A percentile compares a stretch with the other conserved stretches of the same genome.
Evolutionary conservation across 2,888 invertebrate genomes (phyloP).

Genomic region (Merodon equestris): DNA sequence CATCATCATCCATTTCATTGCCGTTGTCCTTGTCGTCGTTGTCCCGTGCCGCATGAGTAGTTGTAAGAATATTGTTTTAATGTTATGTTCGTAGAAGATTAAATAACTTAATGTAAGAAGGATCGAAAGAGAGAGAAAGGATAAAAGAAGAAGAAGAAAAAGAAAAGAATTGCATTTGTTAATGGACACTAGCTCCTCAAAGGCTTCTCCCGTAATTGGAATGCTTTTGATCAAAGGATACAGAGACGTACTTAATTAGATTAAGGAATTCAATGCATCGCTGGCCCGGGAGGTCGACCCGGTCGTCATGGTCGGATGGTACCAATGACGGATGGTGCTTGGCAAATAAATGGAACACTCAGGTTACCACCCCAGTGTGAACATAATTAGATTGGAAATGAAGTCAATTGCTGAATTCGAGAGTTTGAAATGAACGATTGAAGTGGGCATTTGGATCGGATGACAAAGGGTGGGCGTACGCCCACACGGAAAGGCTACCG

Average conservation of each 20-base stretch:
- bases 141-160: background rate
- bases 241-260: slow-evolving; percentile 40
- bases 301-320: background rate
- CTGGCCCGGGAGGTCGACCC: background rate
- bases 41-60: no score
- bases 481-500: no score
- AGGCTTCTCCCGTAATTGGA: slow-evolving; percentile 40
- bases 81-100: no score
- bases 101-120: no score
- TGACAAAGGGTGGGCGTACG: no score
- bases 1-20: no score
- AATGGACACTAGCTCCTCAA: slow-evolving; percentile 12
- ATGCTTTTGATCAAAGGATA: slow-evolving; percentile 57
- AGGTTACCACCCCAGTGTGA: slow-evolving; percentile 38
- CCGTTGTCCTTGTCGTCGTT: no score
- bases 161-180: slow-evolving; percentile 1
- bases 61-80: no score
- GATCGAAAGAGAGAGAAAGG: no score
- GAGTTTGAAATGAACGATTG: slow-evolving; percentile 13
- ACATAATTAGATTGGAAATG: slow-evolving; percentile 57
- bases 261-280: slow-evolving; percentile 50
- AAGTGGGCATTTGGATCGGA: background rate
- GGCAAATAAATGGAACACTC: slow-evolving; percentile 49
- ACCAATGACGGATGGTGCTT: background rate
- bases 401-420: slow-evolving; percentile 51